A percentile compares a stretch with the other conserved stretches of the same genome.
Conservation (phyloP, 2,797 vertebrate genomes). For the Dermochelys coriacea region DNA sequence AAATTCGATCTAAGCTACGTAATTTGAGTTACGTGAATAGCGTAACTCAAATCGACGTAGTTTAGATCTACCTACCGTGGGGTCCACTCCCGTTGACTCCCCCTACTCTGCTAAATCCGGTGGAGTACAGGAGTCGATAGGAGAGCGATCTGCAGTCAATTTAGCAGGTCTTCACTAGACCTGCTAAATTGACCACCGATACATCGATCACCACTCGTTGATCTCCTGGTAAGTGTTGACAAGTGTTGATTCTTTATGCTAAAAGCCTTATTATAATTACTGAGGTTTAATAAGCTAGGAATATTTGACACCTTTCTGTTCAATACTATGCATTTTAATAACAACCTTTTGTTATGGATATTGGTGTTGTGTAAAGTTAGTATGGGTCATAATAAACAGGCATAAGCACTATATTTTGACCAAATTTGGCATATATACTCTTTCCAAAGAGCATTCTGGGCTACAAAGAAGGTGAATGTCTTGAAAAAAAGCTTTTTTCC, state of each 20-base stretch:
- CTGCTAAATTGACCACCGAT: too few relatives aligned
- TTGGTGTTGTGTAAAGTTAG: neutral
- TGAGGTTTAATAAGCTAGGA: neutral
- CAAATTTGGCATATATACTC: neutral
- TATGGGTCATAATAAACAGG: neutral
- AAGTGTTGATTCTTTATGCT: neutral
- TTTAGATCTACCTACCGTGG: too few relatives aligned
- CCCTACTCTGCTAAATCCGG: too few relatives aligned
- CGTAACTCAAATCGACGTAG: too few relatives aligned
- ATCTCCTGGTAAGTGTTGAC: too few relatives aligned
- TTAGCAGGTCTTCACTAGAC: too few relatives aligned
- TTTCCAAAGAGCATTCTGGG: neutral
- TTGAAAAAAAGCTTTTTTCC: neutral
- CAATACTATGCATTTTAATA: neutral
- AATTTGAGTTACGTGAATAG: too few relatives aligned
- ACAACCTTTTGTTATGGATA: neutral
- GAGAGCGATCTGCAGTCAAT: too few relatives aligned
- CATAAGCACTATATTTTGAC: neutral
- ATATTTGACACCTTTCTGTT: neutral
- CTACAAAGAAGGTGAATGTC: neutral
- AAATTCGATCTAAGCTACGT: too few relatives aligned
- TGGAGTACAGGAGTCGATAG: too few relatives aligned
- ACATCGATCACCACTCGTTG: too few relatives aligned
- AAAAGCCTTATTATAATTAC: neutral
- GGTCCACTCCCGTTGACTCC: too few relatives aligned